These are phyloP conservation scores for Caracal caracal DNA, from an alignment of 2,113 vertebrate species.

Conservation along the genomic window DNA sequence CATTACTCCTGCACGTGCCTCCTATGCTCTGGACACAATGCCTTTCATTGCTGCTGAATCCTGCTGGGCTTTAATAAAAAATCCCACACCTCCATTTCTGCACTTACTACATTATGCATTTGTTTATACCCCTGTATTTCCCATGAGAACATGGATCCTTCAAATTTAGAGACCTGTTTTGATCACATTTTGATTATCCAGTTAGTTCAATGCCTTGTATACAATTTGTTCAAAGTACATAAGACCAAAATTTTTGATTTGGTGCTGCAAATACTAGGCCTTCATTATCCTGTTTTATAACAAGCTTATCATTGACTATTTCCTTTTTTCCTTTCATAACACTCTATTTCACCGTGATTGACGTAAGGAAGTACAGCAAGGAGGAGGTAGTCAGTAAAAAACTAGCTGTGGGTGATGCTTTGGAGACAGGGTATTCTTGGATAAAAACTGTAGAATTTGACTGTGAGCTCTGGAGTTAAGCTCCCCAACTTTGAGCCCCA, in stretches of 20 bases:
- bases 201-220: neutral
- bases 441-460: neutral
- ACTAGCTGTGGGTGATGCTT: neutral
- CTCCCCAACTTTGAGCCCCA: neutral
- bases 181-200: neutral
- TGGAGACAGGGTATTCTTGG: neutral
- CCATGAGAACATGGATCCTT: neutral
- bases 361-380: neutral
- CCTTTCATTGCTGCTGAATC: neutral
- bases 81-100: neutral
- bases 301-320: neutral
- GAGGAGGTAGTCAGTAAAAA: neutral
- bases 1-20: no score
- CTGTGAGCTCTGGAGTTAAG: neutral
- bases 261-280: neutral
- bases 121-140: neutral
- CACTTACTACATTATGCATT: neutral
- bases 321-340: neutral
- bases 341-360: neutral
- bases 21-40: neutral
- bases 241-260: neutral
- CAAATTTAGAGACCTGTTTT: neutral
- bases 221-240: neutral
- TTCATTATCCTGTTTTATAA: neutral
- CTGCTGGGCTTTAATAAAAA: neutral